phyloP scores from a whole-genome alignment of 2,113 vertebrate genomes.

The Dasyurus viverrinus region DNA sequence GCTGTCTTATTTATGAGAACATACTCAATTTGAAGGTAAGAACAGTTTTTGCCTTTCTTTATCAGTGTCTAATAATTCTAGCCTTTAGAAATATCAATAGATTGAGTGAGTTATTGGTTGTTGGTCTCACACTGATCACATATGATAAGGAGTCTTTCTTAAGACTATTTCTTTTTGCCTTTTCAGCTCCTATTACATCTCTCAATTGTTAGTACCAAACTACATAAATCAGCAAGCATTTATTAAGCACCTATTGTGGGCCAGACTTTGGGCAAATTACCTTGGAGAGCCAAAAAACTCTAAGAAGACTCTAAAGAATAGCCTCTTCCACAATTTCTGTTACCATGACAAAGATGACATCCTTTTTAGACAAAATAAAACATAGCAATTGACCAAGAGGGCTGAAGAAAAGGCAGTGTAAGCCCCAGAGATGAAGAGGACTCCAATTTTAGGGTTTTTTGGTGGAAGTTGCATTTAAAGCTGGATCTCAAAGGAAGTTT shows the following conservation, averaged over 20 bases:
- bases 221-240: neutral
- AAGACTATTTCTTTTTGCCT: neutral
- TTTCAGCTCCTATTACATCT: neutral
- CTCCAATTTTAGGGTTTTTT: neutral
- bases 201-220: neutral
- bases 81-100: neutral
- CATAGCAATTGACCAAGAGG: neutral
- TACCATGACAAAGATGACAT: neutral
- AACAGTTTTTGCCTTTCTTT: neutral
- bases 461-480: neutral
- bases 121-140: neutral
- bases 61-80: neutral
- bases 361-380: neutral
- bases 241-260: neutral
- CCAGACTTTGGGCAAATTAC: neutral
- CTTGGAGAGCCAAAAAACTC: neutral
- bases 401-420: neutral
- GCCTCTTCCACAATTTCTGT: neutral
- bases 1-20: neutral
- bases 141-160: neutral
- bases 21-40: neutral
- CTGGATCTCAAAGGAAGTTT: neutral
- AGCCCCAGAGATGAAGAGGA: neutral
- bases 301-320: neutral
- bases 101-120: neutral